phyloP scores from a whole-genome alignment of 1,140 invertebrate genomes.

The Drosophila biarmipes region DNA sequence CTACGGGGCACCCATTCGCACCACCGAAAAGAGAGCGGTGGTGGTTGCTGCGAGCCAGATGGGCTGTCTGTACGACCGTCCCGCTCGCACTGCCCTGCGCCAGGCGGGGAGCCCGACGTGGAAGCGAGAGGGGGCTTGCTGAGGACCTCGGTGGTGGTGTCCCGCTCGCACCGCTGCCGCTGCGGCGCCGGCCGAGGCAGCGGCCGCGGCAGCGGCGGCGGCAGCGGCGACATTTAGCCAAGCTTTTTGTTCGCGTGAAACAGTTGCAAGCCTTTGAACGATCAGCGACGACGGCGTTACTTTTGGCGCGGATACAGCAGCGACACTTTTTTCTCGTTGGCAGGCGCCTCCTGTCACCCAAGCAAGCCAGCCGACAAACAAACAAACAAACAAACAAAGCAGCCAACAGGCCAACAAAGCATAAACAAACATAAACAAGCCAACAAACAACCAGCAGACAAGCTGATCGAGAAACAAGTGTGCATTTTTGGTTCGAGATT shows the following conservation, averaged over 20 bases:
- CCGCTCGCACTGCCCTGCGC: neutral
- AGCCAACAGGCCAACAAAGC: constrained; percentile 9
- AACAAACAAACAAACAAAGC: constrained; percentile 26
- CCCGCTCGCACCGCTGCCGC: constrained; percentile 27
- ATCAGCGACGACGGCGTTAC: constrained; percentile 84
- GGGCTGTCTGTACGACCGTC: constrained; percentile 21
- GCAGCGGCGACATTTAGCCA: constrained; percentile 46
- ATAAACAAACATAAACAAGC: constrained; percentile 25
- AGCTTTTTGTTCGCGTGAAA: constrained; percentile 84
- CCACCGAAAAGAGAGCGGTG: constrained; percentile 1
- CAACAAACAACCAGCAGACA: constrained; percentile 22
- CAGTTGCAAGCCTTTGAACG: constrained; percentile 84
- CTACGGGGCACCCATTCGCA: neutral
- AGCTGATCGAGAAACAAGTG: constrained; percentile 18
- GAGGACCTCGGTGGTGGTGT: neutral
- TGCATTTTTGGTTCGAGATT: constrained; percentile 45
- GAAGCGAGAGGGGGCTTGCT: neutral
- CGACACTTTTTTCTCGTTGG: constrained; percentile 61
- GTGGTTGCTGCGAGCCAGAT: neutral
- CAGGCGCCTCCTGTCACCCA: constrained; percentile 66
- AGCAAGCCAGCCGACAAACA: constrained; percentile 15
- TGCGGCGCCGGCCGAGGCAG: neutral
- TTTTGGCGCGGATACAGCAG: constrained; percentile 76
- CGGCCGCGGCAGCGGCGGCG: neutral
- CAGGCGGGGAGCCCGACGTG: neutral